Evolutionary conservation across 2,113 vertebrate species (phyloP).

Genomic region (Acrocephalus kingi): DNA sequence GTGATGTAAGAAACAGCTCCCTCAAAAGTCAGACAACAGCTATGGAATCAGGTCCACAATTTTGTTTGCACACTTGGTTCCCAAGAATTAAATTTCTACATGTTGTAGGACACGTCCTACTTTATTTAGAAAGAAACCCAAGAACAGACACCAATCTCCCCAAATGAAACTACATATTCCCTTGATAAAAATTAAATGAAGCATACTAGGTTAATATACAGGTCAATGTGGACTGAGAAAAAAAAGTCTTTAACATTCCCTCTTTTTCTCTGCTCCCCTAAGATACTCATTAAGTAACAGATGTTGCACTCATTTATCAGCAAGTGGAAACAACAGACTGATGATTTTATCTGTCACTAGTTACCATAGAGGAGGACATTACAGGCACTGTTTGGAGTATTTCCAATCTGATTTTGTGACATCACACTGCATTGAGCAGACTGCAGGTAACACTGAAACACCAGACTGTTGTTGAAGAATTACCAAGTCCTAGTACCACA

Average conservation of each 20-base stretch:
- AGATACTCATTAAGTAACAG: slow-evolving; percentile 30
- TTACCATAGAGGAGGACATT: neutral
- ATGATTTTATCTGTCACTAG: neutral
- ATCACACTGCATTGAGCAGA: neutral
- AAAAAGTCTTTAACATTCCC: neutral
- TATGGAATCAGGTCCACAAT: neutral
- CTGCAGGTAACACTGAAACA: neutral
- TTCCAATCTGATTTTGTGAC: slow-evolving; percentile 47
- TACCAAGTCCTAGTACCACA: neutral
- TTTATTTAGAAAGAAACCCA: neutral
- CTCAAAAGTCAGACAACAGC: neutral
- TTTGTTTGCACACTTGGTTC: neutral
- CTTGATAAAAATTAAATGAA: neutral
- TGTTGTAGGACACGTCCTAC: neutral
- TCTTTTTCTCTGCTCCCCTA: neutral
- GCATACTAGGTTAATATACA: neutral
- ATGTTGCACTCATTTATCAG: slow-evolving; percentile 20
- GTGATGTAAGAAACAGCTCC: neutral
- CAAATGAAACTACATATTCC: neutral
- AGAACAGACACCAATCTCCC: neutral
- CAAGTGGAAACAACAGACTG: neutral
- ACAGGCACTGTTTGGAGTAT: neutral
- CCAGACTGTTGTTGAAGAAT: neutral
- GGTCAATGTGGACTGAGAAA: neutral
- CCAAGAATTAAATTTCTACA: neutral